phyloP scores from a whole-genome alignment of 2,888 invertebrate species.

The Pegoplata infirma region DNA sequence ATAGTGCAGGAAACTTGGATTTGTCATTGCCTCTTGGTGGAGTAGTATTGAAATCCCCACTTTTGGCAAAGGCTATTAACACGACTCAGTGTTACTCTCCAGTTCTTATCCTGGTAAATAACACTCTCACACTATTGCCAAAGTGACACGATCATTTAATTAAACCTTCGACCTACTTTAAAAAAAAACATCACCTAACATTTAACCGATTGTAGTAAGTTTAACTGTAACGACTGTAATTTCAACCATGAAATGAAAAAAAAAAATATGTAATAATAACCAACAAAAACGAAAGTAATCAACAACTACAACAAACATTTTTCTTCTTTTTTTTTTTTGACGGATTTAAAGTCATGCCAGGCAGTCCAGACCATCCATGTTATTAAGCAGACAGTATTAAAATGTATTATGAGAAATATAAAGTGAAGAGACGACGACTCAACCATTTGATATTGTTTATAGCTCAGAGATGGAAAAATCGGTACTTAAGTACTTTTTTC shows the following conservation, averaged over 20 bases:
- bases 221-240: slow-evolving; percentile 28
- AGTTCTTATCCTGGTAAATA: too few species aligned
- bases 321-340: too few species aligned
- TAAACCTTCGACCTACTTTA: slow-evolving; percentile 37
- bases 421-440: slow-evolving; percentile 15
- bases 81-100: too few species aligned
- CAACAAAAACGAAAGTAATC: slow-evolving; percentile 36
- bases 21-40: too few species aligned
- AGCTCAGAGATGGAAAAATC: too few species aligned
- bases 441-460: slow-evolving; percentile 46
- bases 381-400: slow-evolving; percentile 17
- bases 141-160: background rate
- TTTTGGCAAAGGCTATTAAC: too few species aligned
- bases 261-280: too few species aligned
- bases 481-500: too few species aligned
- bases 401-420: slow-evolving; percentile 35
- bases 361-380: too few species aligned
- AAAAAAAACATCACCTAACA: slow-evolving; percentile 34
- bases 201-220: slow-evolving; percentile 5
- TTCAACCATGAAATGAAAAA: slow-evolving; percentile 26
- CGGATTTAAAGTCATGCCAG: slow-evolving; percentile 22
- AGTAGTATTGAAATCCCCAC: too few species aligned
- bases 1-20: too few species aligned
- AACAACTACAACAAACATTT: slow-evolving; percentile 23
- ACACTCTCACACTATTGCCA: too few species aligned